Base-by-base conservation (phyloP, 1,140 invertebrate species). In the Eueides isabella region DNA sequence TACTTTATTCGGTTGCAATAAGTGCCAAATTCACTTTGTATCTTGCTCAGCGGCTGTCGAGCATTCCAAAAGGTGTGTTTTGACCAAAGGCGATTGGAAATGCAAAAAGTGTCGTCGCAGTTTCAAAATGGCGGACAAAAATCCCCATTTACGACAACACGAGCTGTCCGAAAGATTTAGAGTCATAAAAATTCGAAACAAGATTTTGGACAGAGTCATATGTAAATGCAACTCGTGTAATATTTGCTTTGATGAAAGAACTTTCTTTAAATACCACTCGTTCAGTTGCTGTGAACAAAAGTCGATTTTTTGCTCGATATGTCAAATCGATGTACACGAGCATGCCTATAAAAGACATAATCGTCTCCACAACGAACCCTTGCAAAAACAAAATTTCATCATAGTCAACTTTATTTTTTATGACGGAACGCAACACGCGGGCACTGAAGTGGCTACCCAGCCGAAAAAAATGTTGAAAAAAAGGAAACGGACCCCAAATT, bases 11-110 rank as follows among this genome's bases (percentile, higher is more conserved):
- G 79, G 76, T 55, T 83, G 81, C 33, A 66, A 76, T 35, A 81
- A 81, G 16, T 83, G 81, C 61, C 70, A 76, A 55, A 61, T 78
- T 19, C 80, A 83, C 30, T 83, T 83, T 28, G 41, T 80, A 0
- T 76, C 73, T n/a, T 72, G 72, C 35, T 61, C 38, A 2, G 65
- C 55, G 2, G 80, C 79, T 2, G 44, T 77, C 0, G 48, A 67
- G 11, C 82, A 84, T 68, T 72, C 71, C 5, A 72, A 75, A 19
- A 61, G 55, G 0, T 80, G 82, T n/a, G 23, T 14, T 12, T 14
- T 74, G 1, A 62, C 41, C 3, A 71, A 55, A 30, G 77, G 73
- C 2, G 74, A 83, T n/a, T 81, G 72, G 72, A 80, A 77, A 35
- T 83, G 82, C 23, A 38, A 29, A 0, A 64, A 74, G 16, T 83